Percentiles rank a stretch among this genome's conserved stretches.
Conservation (phyloP, 2,888 invertebrate species). For the Aporophyla lueneburgensis region DNA sequence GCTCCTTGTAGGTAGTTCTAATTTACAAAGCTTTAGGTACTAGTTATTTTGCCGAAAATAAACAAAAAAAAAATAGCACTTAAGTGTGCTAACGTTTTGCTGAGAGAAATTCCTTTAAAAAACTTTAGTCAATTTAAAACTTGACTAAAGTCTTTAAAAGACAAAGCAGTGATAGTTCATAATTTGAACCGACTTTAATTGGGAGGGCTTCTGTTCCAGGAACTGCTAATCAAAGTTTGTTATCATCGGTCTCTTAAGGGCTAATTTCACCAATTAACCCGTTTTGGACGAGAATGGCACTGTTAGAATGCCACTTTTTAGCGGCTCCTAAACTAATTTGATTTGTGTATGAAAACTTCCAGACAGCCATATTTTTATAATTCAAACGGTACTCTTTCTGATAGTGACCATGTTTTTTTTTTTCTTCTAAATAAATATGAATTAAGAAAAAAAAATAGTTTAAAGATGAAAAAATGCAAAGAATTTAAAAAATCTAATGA, state of each 20-base stretch:
- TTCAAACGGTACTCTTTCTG: too few species aligned
- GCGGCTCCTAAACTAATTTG: too few species aligned
- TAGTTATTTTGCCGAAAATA: neutral
- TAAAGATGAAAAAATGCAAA: too few species aligned
- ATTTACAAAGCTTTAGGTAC: neutral
- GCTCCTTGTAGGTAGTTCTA: conserved; percentile 12
- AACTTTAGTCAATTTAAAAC: conserved; percentile 33
- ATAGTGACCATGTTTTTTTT: too few species aligned
- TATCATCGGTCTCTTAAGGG: conserved; percentile 21
- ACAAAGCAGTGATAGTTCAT: conserved; percentile 56
- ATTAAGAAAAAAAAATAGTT: too few species aligned
- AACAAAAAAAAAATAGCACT: neutral
- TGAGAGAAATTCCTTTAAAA: conserved; percentile 1
- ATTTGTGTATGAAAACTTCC: too few species aligned
- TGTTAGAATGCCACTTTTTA: too few species aligned
- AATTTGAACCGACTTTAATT: conserved; percentile 62
- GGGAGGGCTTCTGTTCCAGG: conserved; percentile 44
- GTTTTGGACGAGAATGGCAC: too few species aligned
- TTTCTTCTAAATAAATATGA: too few species aligned
- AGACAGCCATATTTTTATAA: too few species aligned
- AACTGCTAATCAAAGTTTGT: conserved; percentile 51
- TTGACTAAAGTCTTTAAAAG: too few species aligned
- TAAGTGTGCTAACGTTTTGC: conserved; percentile 14
- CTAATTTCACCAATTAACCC: neutral
- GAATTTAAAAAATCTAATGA: too few species aligned